Conservation (phyloP, 1,140 invertebrate species). For the Teleopsis dalmanni region DNA sequence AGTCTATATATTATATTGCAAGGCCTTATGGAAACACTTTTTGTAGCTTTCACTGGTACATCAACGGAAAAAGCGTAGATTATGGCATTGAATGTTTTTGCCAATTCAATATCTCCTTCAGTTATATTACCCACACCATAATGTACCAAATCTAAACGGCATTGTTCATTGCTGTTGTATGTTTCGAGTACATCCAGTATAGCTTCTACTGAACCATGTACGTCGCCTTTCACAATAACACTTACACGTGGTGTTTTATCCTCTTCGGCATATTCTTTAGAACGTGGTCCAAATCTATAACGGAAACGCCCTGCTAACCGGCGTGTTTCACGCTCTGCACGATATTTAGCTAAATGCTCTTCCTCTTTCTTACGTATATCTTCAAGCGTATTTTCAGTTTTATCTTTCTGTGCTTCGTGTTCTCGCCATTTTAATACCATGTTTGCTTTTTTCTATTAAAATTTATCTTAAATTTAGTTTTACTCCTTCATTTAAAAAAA, state of each 20-base stretch:
- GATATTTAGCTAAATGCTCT: constrained; percentile 63
- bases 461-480: background rate
- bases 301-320: constrained; percentile 50
- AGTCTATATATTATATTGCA: constrained; percentile 89
- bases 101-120: constrained; percentile 78
- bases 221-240: constrained; percentile 66
- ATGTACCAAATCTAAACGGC: constrained; percentile 78
- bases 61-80: constrained; percentile 83
- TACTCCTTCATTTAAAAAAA: background rate
- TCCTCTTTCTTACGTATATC: constrained; percentile 60
- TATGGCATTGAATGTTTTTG: constrained; percentile 72
- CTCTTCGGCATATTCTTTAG: constrained; percentile 46
- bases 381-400: constrained; percentile 50
- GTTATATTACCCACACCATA: constrained; percentile 82
- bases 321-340: constrained; percentile 54
- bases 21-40: constrained; percentile 55
- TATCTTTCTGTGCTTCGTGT: constrained; percentile 50
- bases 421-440: constrained; percentile 62
- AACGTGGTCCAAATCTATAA: constrained; percentile 48
- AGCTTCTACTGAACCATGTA: constrained; percentile 87
- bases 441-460: constrained; percentile 57
- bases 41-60: constrained; percentile 42
- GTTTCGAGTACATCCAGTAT: constrained; percentile 86
- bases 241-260: constrained; percentile 48
- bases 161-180: constrained; percentile 67